A percentile compares a stretch with the other conserved stretches of the same genome.
Evolutionary conservation across 2,113 vertebrate species (phyloP).

Genomic region (Strix aluco): DNA sequence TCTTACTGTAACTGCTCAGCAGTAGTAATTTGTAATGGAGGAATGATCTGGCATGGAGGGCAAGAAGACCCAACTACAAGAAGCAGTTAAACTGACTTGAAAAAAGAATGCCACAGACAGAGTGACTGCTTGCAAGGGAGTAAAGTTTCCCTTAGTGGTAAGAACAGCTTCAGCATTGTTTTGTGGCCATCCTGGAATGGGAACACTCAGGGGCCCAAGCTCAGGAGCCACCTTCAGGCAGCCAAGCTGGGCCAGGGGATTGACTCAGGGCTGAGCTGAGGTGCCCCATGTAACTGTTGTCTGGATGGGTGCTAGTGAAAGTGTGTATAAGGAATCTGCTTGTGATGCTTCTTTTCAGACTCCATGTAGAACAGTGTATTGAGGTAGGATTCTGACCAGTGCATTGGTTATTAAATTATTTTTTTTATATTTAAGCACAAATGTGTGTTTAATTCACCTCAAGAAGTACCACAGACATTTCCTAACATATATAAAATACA

Average conservation of each 20-base stretch:
- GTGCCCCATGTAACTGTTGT: accelerated
- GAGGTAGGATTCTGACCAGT: neutral
- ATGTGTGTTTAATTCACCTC: accelerated
- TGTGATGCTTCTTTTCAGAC: neutral
- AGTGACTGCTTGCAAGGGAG: neutral
- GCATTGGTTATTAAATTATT: neutral
- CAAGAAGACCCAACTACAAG: neutral
- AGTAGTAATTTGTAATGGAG: neutral
- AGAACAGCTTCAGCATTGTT: neutral
- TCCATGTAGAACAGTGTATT: neutral
- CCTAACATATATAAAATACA: neutral
- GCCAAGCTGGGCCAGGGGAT: neutral
- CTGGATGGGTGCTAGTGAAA: accelerated
- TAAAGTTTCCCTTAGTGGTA: neutral
- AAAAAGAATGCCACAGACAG: neutral
- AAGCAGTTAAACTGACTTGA: accelerated
- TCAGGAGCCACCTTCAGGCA: neutral
- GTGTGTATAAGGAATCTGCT: neutral
- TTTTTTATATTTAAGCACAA: neutral
- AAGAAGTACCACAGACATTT: neutral
- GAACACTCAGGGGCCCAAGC: accelerated
- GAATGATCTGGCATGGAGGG: neutral
- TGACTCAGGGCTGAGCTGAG: neutral
- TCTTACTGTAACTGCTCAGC: neutral
- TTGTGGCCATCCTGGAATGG: neutral